phyloP scores from a whole-genome alignment of 2,888 invertebrate genomes.

The Habroteleia sp. region DNA sequence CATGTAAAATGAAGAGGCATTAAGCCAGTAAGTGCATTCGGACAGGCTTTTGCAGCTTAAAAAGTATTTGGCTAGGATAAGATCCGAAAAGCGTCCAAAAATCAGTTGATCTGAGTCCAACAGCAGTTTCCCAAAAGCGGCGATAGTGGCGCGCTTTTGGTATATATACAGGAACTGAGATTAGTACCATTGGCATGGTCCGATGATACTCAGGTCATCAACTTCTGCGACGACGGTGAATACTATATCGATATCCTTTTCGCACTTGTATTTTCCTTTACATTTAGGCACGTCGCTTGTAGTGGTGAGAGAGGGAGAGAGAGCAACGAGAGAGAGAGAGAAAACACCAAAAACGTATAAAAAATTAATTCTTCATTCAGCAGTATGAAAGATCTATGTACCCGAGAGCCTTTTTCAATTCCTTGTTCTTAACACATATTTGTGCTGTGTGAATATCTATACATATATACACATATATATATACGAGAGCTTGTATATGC shows the following conservation, averaged over 20 bases:
- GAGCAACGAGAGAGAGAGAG: constrained; percentile 24
- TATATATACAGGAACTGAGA: constrained; percentile 24
- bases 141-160: constrained; percentile 1
- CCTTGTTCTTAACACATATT: constrained; percentile 28
- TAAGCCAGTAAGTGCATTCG: too few relatives aligned
- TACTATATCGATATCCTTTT: constrained; percentile 3
- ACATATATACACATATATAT: constrained; percentile 13
- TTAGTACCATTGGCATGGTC: constrained; percentile 33
- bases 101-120: background rate
- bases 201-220: constrained; percentile 54
- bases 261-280: constrained; percentile 20
- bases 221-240: constrained; percentile 14
- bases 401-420: constrained; percentile 15
- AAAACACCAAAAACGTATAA: constrained; percentile 21
- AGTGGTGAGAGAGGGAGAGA: constrained; percentile 31
- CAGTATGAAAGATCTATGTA: constrained; percentile 12
- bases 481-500: constrained; percentile 28
- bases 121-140: constrained; percentile 29
- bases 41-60: too few relatives aligned
- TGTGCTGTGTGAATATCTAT: constrained; percentile 14
- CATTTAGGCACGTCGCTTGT: constrained; percentile 28
- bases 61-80: too few relatives aligned
- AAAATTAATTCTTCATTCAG: constrained; percentile 36
- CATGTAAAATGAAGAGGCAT: background rate
- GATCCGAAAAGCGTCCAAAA: background rate